Evolutionary conservation across 1,140 invertebrate genomes (phyloP).

Genomic region (Patella vulgata): DNA sequence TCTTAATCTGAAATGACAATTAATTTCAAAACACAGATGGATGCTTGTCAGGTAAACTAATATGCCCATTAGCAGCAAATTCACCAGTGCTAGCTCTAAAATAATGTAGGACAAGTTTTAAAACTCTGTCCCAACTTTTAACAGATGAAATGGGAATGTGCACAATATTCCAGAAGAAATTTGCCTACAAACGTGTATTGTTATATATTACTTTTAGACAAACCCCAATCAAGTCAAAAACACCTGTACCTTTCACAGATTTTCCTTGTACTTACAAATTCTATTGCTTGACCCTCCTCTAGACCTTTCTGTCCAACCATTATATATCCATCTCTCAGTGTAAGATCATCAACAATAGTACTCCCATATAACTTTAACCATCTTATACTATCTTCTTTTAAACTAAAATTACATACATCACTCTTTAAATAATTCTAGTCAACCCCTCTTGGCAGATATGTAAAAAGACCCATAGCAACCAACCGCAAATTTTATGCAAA

Average conservation of each 20-base stretch:
- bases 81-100: too few relatives aligned
- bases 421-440: not conserved
- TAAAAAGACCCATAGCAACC: not conserved
- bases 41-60: too few relatives aligned
- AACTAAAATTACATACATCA: slow-evolving; percentile 34
- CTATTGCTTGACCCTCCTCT: slow-evolving; percentile 69
- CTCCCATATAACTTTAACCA: slow-evolving; percentile 64
- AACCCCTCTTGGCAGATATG: not conserved
- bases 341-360: slow-evolving; percentile 67
- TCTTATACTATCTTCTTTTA: slow-evolving; percentile 47
- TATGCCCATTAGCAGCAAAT: too few relatives aligned
- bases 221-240: too few relatives aligned
- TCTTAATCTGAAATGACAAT: slow-evolving; percentile 30
- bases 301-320: slow-evolving; percentile 72
- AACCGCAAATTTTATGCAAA: not conserved
- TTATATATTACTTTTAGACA: too few relatives aligned
- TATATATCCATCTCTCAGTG: slow-evolving; percentile 70
- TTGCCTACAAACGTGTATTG: too few relatives aligned
- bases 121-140: too few relatives aligned
- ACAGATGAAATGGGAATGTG: too few relatives aligned
- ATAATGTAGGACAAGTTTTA: too few relatives aligned
- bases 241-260: too few relatives aligned
- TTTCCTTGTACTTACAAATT: slow-evolving; percentile 69
- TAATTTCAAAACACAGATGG: too few relatives aligned
- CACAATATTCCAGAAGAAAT: too few relatives aligned